Base-by-base conservation (phyloP, 2,888 invertebrate genomes). In the Blomia tropicalis region DNA sequence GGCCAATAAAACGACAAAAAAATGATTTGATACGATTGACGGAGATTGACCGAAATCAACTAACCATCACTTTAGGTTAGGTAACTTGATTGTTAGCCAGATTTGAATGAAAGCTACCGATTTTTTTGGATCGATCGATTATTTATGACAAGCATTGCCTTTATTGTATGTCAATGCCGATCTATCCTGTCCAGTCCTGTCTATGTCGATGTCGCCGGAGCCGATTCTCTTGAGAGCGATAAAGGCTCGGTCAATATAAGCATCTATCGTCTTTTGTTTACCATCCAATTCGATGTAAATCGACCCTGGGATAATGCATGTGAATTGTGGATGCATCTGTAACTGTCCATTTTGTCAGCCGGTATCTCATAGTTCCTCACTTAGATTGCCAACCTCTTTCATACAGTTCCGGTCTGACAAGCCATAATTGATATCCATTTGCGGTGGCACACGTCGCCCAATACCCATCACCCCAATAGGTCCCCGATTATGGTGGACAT, bases 341-440 rank as follows among this genome's bases (percentile, higher is more conserved):
- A 36, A 11, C 36, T 36, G 36, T 36, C 36, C 36, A 36, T 36
- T 36, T 11, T 36, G 36, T 36, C 36, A 36, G n/a, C n/a, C n/a
- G n/a, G n/a, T n/a, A n/a, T n/a, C n/a, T n/a, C n/a, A n/a, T n/a
- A n/a, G n/a, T n/a, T n/a, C n/a, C n/a, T n/a, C n/a, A 36, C 36
- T 36, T 36, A 11, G 36, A 7, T 36, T 7, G 7, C 36, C 36
- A 17, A 36, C 36, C 36, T 7, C 7, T 7, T 36, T 7, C 7
- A 36, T 17, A 36, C 36, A 11, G 36, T 17, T 36, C 7, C 7
- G 7, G 36, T 17, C 36, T 47, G 51, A 47, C 51, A 47, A 47
- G 51, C 51, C 51, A 47, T 47, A 47, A 47, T 47, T 47, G 51
- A 47, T 47, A 47, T 47, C 51, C 51, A 47, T 47, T 47, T 47